Conservation (phyloP, 1,140 invertebrate genomes). For the Spodoptera frugiperda region DNA sequence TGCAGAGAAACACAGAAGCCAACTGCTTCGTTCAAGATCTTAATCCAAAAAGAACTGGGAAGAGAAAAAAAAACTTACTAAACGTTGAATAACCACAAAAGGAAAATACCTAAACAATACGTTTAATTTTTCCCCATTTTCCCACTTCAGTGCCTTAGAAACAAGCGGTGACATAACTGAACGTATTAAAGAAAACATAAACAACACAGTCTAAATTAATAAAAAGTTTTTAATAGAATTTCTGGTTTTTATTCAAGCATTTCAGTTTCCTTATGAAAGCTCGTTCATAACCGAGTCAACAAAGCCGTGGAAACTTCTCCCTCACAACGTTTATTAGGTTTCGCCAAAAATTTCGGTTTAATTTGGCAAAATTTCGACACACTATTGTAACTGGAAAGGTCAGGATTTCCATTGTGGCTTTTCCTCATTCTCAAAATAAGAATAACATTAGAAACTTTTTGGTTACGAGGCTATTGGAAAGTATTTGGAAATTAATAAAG, state of each 20-base stretch:
- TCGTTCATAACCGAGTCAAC: constrained; percentile 21
- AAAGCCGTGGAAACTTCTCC: neutral
- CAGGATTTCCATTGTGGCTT: neutral
- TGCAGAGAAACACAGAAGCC: no score
- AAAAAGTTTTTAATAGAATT: constrained; percentile 8
- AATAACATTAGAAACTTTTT: neutral
- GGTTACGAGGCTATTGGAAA: neutral
- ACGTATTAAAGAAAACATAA: neutral
- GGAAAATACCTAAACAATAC: neutral
- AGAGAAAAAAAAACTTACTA: no score
- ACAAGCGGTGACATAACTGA: neutral
- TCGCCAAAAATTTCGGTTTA: neutral
- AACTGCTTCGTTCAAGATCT: no score
- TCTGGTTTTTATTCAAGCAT: no score
- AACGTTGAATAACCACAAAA: no score
- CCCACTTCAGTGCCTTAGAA: neutral
- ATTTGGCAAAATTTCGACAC: constrained; percentile 9
- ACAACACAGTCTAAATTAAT: neutral
- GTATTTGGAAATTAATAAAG: neutral
- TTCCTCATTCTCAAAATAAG: constrained; percentile 1
- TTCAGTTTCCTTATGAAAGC: neutral
- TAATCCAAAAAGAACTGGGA: no score
- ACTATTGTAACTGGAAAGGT: neutral
- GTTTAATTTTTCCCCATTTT: neutral
- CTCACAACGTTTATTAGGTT: neutral